Conservation (phyloP, 2,888 invertebrate species). For the Caenorhabditis uteleia region DNA sequence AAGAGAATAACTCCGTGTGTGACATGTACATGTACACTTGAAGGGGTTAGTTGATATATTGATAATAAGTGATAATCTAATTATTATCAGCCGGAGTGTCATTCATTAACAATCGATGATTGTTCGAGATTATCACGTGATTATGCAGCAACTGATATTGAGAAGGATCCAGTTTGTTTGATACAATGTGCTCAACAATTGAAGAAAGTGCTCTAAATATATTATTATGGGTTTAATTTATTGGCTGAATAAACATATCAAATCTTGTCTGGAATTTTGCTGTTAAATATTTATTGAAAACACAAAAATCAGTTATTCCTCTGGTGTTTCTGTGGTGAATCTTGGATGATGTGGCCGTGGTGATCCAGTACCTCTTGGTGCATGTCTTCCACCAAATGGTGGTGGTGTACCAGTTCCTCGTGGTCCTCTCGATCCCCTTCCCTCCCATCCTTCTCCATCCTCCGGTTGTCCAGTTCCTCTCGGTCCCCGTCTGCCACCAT, state of each 20-base stretch:
- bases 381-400: too few relatives aligned
- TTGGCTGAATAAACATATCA: background rate
- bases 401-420: too few relatives aligned
- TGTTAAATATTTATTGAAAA: too few relatives aligned
- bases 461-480: too few relatives aligned
- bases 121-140: constrained; percentile 24
- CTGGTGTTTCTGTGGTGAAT: too few relatives aligned
- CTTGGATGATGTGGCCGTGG: too few relatives aligned
- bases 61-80: background rate
- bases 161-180: constrained; percentile 49
- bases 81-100: constrained; percentile 64
- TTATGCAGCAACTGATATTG: constrained; percentile 19
- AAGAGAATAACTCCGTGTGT: constrained; percentile 68
- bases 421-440: too few relatives aligned
- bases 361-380: too few relatives aligned
- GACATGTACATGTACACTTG: constrained; percentile 68
- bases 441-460: too few relatives aligned
- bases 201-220: constrained; percentile 9
- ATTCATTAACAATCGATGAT: constrained; percentile 62
- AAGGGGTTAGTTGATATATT: constrained; percentile 55
- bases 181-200: constrained; percentile 46
- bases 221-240: background rate
- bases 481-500: too few relatives aligned
- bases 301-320: background rate
- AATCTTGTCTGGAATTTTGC: background rate